phyloP scores from a whole-genome alignment of 1,140 invertebrate species.

The Drosophila baimaii region DNA sequence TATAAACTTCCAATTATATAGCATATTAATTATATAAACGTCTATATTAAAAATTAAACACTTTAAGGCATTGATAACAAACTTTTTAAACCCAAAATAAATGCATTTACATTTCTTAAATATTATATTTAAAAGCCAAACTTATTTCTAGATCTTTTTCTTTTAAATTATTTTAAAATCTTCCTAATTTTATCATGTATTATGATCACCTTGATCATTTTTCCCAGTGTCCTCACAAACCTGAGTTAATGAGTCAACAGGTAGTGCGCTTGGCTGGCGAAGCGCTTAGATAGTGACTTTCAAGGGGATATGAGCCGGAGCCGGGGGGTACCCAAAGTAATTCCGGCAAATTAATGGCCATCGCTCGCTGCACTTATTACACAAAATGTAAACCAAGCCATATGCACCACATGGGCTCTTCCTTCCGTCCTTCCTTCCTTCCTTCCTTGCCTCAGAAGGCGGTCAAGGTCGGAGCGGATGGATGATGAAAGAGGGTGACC shows the following conservation, averaged over 20 bases:
- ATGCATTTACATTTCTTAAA: background rate
- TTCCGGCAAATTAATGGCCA: conserved; percentile 62
- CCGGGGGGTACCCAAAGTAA: conserved; percentile 24
- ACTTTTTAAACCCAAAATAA: background rate
- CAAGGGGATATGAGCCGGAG: conserved; percentile 14
- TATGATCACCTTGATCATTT: no score
- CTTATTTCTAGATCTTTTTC: no score
- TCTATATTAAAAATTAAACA: no score
- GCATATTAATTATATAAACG: no score
- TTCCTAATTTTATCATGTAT: no score
- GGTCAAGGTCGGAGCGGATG: conserved; percentile 69
- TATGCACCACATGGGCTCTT: conserved; percentile 20
- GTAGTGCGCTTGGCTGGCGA: conserved; percentile 70
- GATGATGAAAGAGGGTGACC: conserved; percentile 3
- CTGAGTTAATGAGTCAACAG: conserved; percentile 71
- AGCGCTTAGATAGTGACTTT: conserved; percentile 32
- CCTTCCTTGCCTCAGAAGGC: conserved; percentile 23
- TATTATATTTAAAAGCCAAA: no score
- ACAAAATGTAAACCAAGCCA: conserved; percentile 53
- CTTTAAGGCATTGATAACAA: no score
- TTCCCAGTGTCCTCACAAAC: conserved; percentile 12
- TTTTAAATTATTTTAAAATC: no score
- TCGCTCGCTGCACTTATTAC: conserved; percentile 61
- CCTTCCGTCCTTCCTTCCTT: background rate
- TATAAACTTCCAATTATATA: no score